phyloP scores from a whole-genome alignment of 2,113 vertebrate genomes.

The Alethe diademata region DNA sequence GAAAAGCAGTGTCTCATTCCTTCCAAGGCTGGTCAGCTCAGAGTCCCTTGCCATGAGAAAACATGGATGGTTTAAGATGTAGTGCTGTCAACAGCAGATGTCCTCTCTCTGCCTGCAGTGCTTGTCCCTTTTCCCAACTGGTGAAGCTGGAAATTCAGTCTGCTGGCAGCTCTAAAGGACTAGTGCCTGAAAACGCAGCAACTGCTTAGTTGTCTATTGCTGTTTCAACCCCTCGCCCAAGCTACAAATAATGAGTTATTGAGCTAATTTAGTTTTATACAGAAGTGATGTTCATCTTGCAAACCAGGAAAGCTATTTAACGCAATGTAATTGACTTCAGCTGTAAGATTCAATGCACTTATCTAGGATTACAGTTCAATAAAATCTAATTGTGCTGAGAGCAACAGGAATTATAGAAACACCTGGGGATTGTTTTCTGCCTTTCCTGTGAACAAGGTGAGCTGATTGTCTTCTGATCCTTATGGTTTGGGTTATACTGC shows the following conservation, averaged over 20 bases:
- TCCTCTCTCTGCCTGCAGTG: not conserved
- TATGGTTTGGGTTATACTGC: not conserved
- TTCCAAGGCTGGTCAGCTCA: not conserved
- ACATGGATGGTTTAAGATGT: fast-evolving
- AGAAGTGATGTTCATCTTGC: not conserved
- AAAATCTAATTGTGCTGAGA: constrained; percentile 21
- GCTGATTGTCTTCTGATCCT: not conserved
- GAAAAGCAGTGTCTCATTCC: fast-evolving
- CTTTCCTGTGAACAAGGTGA: not conserved
- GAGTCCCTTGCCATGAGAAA: not conserved
- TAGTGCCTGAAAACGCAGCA: not conserved
- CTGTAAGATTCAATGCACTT: constrained; percentile 43
- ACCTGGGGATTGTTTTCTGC: not conserved
- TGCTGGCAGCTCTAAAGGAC: not conserved
- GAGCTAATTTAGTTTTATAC: constrained; percentile 15
- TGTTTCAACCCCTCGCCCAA: not conserved
- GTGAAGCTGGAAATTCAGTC: not conserved
- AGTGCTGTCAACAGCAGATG: not conserved
- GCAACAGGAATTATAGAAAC: constrained; percentile 4
- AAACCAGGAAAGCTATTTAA: constrained; percentile 16
- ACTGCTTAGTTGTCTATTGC: not conserved
- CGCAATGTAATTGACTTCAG: not conserved
- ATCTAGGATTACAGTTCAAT: constrained; percentile 40
- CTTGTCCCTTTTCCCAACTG: not conserved
- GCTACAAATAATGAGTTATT: not conserved